Evolutionary conservation across 2,797 vertebrate genomes (phyloP), one percentile per base, ranked within the genome.

Genomic region (Clarias pachynema): DNA sequence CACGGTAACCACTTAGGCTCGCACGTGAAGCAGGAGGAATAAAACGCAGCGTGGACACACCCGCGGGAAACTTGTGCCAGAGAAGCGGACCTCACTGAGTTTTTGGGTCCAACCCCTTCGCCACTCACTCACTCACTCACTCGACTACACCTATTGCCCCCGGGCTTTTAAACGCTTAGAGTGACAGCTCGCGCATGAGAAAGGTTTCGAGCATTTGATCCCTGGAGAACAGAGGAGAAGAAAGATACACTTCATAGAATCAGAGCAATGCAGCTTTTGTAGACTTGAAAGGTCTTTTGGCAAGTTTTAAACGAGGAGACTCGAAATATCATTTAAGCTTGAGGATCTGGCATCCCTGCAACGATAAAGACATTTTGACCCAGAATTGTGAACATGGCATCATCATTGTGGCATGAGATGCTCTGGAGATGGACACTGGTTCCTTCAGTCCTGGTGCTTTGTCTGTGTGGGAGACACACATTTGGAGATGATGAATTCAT

Each of bases 401-500:
- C 91, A 85, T 74, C 80, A 83, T 86, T 88, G 37, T 90, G 92
- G 89, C 91, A 87, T 87, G 88, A 88, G 93, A 91, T 93, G 91
- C 92, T 91, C 31, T 94, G 94, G 94, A 95, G 92, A 94, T 93
- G 90, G 91, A 93, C 91, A 85, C 69, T 94, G 10, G 40, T 91
- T 26, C 87, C 85, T n/a, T 86, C 83, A 60, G 81, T 95, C 88
- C 83, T 89, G 65, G 89, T 93, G 87, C 88, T 95, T 63, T 92
- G 89, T 87, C 78, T 95, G 88, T 92, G 90, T 1, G 93, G 93
- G 69, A 86, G 91, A 0, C 91, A 88, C 10, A 91, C 93, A 75
- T 91, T 84, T 3, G 91, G 91, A 26, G 91, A 93, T 62, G 93
- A 85, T 66, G 93, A 89, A 29, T 96, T 95, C 88, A 95, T 92